These are phyloP conservation scores for Cetonia aurata DNA, from an alignment of 2,888 invertebrate species.

Conservation along the genomic window DNA sequence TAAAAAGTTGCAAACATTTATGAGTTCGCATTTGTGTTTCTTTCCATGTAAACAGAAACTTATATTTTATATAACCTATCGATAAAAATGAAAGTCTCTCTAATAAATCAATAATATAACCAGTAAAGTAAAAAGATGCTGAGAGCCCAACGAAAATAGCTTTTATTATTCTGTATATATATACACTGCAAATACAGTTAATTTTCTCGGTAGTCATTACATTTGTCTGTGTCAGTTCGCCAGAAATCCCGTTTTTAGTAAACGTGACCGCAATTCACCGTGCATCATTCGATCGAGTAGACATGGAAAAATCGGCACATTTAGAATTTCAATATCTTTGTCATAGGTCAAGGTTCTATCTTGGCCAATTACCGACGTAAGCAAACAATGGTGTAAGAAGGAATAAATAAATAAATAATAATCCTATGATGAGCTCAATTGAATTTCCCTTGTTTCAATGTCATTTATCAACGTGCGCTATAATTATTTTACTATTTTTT, in stretches of 20 bases:
- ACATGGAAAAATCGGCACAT: slow-evolving; percentile 11
- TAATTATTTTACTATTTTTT: slow-evolving; percentile 3
- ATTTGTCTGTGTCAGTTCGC: too few species aligned
- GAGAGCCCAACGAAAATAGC: too few species aligned
- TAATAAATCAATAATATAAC: too few species aligned
- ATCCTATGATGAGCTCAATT: neutral
- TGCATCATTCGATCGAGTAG: slow-evolving; percentile 16
- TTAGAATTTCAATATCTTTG: slow-evolving; percentile 32
- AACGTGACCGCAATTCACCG: slow-evolving; percentile 22
- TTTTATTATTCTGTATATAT: too few species aligned
- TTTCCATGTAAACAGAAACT: too few species aligned
- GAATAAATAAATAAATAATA: neutral
- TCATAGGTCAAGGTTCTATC: slow-evolving; percentile 28
- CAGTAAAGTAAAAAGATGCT: too few species aligned
- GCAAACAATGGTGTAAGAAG: slow-evolving; percentile 4
- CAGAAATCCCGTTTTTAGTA: slow-evolving; percentile 4
- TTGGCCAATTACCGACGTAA: slow-evolving; percentile 21
- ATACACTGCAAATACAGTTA: too few species aligned
- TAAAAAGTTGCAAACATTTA: too few species aligned
- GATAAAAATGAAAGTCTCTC: too few species aligned
- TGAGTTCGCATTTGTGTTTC: too few species aligned
- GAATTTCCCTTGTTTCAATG: neutral
- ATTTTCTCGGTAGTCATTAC: too few species aligned
- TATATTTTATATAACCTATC: too few species aligned
- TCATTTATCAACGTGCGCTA: neutral